A percentile compares a stretch with the other conserved stretches of the same genome.
Evolutionary conservation across 2,888 invertebrate genomes (phyloP).

Genomic region (Geophilus truncorum): DNA sequence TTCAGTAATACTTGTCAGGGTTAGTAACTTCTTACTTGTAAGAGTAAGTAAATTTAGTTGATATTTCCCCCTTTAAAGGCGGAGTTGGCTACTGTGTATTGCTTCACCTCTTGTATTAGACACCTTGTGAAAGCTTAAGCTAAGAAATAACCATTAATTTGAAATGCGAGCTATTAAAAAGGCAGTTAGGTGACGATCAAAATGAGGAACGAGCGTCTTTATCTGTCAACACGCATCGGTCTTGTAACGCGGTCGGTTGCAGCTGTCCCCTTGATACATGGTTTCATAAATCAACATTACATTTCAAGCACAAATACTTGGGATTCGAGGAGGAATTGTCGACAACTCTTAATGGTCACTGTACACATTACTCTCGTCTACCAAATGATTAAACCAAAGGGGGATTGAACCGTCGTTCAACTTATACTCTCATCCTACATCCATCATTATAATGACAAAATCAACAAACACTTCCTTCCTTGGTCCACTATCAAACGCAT

Average conservation of each 20-base stretch:
- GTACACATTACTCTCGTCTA: neutral
- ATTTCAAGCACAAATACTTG: slow-evolving; percentile 17
- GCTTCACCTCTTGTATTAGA: too few relatives aligned
- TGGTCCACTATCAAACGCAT: neutral
- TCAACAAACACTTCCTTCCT: neutral
- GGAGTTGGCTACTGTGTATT: too few relatives aligned
- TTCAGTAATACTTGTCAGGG: too few relatives aligned
- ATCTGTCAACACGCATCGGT: slow-evolving; percentile 18
- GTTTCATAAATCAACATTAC: slow-evolving; percentile 25
- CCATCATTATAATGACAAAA: slow-evolving; percentile 6
- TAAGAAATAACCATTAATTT: neutral
- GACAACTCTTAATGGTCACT: slow-evolving; percentile 17
- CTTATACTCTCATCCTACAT: neutral
- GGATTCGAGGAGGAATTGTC: neutral
- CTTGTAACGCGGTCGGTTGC: neutral
- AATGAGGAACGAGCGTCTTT: neutral
- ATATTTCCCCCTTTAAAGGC: too few relatives aligned
- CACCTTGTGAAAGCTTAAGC: neutral
- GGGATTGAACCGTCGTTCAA: neutral
- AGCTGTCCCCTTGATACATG: slow-evolving; percentile 25
- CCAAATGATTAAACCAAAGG: slow-evolving; percentile 20
- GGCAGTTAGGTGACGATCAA: neutral
- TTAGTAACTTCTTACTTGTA: too few relatives aligned
- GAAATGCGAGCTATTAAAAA: neutral
- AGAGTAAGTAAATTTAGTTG: too few relatives aligned